phyloP scores from a whole-genome alignment of 2,888 invertebrate species.

The Melolontha melolontha region DNA sequence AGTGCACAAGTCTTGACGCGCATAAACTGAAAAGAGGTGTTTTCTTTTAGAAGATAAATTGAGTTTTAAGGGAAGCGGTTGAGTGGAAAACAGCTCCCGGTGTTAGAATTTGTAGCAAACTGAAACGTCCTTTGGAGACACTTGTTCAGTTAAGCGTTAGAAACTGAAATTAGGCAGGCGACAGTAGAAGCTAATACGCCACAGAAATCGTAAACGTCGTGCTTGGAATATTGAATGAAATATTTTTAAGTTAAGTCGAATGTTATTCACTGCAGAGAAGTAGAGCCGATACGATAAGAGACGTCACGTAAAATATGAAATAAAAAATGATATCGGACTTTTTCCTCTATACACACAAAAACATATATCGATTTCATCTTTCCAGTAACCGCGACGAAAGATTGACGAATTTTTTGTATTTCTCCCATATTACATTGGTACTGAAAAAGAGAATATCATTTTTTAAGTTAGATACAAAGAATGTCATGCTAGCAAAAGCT shows the following conservation, averaged over 20 bases:
- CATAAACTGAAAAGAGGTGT: slow-evolving; percentile 23
- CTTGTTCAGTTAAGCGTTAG: slow-evolving; percentile 13
- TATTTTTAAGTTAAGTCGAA: background rate
- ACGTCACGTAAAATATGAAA: no score
- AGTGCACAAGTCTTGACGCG: slow-evolving; percentile 13
- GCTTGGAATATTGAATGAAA: slow-evolving; percentile 6
- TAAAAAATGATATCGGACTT: no score
- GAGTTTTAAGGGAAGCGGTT: slow-evolving; percentile 35
- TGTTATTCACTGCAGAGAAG: background rate
- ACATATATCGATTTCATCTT: no score
- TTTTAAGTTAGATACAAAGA: no score
- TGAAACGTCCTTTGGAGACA: slow-evolving; percentile 19
- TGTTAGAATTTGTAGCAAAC: slow-evolving; percentile 13
- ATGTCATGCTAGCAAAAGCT: no score
- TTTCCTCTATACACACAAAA: no score
- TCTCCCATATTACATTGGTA: no score
- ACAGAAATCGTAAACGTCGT: slow-evolving; percentile 12
- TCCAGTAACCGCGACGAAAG: no score
- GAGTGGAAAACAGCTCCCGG: slow-evolving; percentile 25
- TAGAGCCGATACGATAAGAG: no score
- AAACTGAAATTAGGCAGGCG: slow-evolving; percentile 18
- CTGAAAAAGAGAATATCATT: no score
- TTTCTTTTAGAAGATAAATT: slow-evolving; percentile 38
- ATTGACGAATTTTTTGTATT: no score
- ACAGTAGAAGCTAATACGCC: background rate